Evolutionary conservation across 2,797 vertebrate genomes (phyloP), one percentile per base, ranked within the genome.

Genomic region (Neoniphon sammara): DNA sequence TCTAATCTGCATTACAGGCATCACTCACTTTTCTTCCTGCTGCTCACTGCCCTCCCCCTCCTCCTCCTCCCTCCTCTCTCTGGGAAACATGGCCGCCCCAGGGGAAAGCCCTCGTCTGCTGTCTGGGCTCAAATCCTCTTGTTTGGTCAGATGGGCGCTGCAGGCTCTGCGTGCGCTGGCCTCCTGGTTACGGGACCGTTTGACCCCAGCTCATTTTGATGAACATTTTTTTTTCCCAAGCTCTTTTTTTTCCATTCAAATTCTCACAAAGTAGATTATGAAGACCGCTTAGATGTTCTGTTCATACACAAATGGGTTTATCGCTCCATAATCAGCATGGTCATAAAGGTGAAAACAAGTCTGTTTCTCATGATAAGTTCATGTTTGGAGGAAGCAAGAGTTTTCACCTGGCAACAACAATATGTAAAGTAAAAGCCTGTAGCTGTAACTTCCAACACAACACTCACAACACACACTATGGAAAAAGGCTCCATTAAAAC

Each of bases 141-240:
- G 91, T 92, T 92, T 92, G 77, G 85, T 93, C 89, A 93, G 91
- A 90, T 93, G 92, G 84, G 55, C 85, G 2, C 90, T 69, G 86
- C 85, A 61, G 90, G 84, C 81, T 63, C 60, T 25, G 30, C 18
- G 34, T 75, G 76, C 56, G 0, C 53, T 23, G 46, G 78, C 85
- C 70, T 85, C 73, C 34, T 56, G 66, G 67, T 61, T 52, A 66
- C 23, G 46, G 36, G 34, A 73, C 55, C 61, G 36, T 67, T 56
- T 89, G 84, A 88, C 78, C 64, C 55, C 80, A 73, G 67, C 71
- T 75, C 74, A 36, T 75, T 84, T 78, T 75, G 66, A 75, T 79
- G 62, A 73, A 39, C 15, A 1, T 66, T 66, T 75, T 77, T 54
- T 23, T 18, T 50, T 27, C 36, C 10, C 42, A 44, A 44, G 42